Percentiles rank a stretch among this genome's conserved stretches.
phyloP scores from a whole-genome alignment of 2,797 vertebrate genomes.

The Xenentodon cancila region DNA sequence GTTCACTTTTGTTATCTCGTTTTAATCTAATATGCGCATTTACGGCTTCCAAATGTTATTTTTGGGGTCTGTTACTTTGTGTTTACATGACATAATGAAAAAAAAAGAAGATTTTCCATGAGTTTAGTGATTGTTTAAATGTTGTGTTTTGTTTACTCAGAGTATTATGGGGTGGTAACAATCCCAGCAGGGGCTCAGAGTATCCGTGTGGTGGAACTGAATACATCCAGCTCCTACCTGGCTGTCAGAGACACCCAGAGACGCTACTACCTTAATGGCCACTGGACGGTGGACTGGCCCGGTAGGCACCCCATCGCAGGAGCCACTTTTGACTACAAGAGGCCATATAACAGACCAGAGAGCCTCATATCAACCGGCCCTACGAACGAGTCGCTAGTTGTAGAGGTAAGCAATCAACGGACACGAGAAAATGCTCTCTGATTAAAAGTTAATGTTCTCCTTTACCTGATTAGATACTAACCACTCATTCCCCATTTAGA shows the following conservation, averaged over 20 bases:
- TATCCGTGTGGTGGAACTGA: constrained; percentile 85
- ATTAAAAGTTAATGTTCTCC: neutral
- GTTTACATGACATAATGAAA: neutral
- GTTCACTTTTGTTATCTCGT: neutral
- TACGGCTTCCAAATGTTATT: neutral
- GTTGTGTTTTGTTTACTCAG: constrained; percentile 64
- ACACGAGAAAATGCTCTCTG: neutral
- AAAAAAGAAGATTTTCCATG: neutral
- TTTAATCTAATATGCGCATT: neutral
- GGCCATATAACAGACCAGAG: constrained; percentile 87
- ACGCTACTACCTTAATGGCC: constrained; percentile 88
- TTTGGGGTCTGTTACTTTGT: neutral
- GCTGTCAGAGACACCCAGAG: constrained; percentile 82
- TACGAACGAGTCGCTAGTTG: constrained; percentile 87
- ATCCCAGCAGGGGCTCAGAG: constrained; percentile 87
- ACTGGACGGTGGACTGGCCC: constrained; percentile 90
- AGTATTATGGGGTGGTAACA: constrained; percentile 86
- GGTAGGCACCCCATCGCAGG: constrained; percentile 87
- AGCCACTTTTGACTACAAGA: constrained; percentile 87
- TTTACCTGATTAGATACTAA: neutral
- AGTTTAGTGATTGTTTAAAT: constrained; percentile 1
- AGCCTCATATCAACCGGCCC: constrained; percentile 85
- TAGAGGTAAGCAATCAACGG: constrained; percentile 80
- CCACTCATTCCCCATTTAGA: constrained; percentile 68
- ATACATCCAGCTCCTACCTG: constrained; percentile 88